Base-by-base conservation (phyloP, 1,140 invertebrate species). In the Vollenhovia emeryi region DNA sequence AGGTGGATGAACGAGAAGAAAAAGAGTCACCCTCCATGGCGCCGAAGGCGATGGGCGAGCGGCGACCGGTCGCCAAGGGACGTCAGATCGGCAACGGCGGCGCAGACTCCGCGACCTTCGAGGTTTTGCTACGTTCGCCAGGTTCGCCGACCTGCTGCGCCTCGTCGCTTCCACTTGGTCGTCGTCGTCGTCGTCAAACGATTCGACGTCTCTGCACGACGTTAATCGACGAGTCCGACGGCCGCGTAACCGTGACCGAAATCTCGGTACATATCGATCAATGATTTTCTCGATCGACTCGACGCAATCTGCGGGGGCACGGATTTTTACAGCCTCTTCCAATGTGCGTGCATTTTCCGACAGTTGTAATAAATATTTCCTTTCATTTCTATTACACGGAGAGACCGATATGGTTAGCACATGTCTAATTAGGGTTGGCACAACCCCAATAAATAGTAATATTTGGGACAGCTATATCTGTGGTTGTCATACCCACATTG, bases 1-100 rank as follows among this genome's bases (percentile, higher is more conserved):
- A 48, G 86, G 75, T 60, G 71, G 71, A 74, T 73, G 80, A 40
- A 84, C 62, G 85, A 80, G 78, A 91, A 91, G 92, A 89, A 88
- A 92, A 88, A 89, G 90, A 90, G 89, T 89, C 90, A 89, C 91
- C 90, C 91, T 91, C 73, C 86, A 85, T 90, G 85, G 88, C 79
- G 89, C 86, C 84, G 87, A 75, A 90, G 87, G 86, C 87, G 83
- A 83, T 86, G 90, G 87, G 86, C 69, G 86, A 92, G 86, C 83
- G 83, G 83, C 91, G 87, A 91, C 92, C 85, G 89, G 86, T 90
- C 88, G 86, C 88, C 78, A 89, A 87, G 86, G 89, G 88, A 86
- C 86, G 87, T 36, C 60, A 33, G 60, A 89, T 92, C 89, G 66
- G 66, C 69, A 74, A 59, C 71, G 68, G 27, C 79, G 59, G 83